Conservation (phyloP, 2,113 vertebrate genomes). For the Chroicocephalus ridibundus region DNA sequence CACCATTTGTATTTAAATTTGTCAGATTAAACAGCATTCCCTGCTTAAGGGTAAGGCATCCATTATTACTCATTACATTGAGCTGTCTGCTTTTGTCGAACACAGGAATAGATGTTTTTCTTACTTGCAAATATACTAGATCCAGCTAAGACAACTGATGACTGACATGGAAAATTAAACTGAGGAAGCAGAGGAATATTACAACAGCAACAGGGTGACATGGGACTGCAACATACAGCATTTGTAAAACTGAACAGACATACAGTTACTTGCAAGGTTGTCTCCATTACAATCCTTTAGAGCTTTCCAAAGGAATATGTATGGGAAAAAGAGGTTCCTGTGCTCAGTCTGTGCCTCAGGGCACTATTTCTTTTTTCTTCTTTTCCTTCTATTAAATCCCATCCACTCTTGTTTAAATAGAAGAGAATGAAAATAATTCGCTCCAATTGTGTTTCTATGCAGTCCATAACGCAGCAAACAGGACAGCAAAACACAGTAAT, state of each 20-base stretch:
- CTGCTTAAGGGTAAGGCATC: background rate
- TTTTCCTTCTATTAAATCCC: background rate
- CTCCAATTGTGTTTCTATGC: background rate
- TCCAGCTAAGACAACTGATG: background rate
- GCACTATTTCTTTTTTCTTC: background rate
- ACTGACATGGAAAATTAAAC: background rate
- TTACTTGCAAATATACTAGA: background rate
- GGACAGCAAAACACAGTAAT: background rate
- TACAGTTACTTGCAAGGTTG: background rate
- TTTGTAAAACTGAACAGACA: background rate
- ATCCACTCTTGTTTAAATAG: background rate
- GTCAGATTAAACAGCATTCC: background rate
- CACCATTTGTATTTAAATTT: background rate
- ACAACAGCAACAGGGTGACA: background rate
- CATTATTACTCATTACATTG: background rate
- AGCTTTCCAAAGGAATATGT: background rate
- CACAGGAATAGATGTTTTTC: background rate
- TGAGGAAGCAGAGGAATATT: background rate
- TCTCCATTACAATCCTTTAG: background rate
- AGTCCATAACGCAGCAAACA: background rate
- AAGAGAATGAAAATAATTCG: background rate
- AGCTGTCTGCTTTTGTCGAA: background rate
- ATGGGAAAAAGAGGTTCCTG: background rate
- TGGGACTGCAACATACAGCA: fast-evolving
- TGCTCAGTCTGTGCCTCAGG: background rate